Conservation (phyloP, 1,140 invertebrate species). For the Neuroterus valhalla region DNA sequence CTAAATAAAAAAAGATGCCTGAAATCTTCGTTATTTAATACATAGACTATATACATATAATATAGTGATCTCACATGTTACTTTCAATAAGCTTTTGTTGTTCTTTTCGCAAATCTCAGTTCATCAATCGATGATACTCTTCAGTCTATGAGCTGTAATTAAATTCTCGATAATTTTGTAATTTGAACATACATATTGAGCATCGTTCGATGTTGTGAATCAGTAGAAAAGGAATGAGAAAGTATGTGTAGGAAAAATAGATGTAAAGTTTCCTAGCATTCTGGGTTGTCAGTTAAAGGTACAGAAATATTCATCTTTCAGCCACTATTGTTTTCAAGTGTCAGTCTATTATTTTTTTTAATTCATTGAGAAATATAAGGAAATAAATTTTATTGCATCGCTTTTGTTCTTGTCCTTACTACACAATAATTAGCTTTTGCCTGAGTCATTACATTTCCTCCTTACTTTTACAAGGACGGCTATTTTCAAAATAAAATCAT, state of each 20-base stretch:
- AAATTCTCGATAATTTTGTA: background rate
- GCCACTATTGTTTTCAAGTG: background rate
- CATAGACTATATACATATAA: too few relatives aligned
- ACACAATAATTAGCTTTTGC: slow-evolving; percentile 1
- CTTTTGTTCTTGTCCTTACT: slow-evolving; percentile 3
- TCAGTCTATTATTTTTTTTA: background rate
- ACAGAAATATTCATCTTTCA: slow-evolving; percentile 44
- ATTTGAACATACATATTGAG: background rate
- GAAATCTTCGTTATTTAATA: background rate
- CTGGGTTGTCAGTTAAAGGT: slow-evolving; percentile 37
- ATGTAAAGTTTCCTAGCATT: slow-evolving; percentile 21
- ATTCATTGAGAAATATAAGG: background rate
- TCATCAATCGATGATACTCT: background rate
- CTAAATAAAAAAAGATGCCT: background rate
- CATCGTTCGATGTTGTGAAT: slow-evolving; percentile 9
- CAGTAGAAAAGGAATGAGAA: slow-evolving; percentile 1
- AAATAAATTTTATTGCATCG: background rate
- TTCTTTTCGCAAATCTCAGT: background rate
- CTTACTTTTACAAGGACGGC: background rate
- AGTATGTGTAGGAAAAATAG: background rate
- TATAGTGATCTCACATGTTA: too few relatives aligned
- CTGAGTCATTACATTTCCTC: background rate
- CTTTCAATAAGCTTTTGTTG: background rate
- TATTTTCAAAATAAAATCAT: background rate
- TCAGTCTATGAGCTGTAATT: background rate